Conservation (phyloP, 1,140 invertebrate genomes). For the Telenomus remus region DNA sequence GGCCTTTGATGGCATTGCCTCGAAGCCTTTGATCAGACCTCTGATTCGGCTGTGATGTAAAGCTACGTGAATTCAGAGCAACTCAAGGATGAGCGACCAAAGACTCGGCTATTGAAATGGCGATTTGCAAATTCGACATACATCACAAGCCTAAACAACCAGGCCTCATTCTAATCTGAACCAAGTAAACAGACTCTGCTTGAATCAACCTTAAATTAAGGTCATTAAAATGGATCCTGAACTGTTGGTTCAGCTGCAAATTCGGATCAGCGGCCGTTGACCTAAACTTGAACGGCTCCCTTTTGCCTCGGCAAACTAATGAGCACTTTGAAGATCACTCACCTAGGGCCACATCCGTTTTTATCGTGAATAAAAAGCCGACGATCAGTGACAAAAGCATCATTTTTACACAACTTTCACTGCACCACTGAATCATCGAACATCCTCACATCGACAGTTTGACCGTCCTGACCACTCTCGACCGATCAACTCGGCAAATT, state of each 20-base stretch:
- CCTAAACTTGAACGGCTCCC: constrained; percentile 2
- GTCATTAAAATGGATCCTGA: constrained; percentile 15
- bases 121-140: constrained; percentile 41
- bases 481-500: not conserved
- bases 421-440: constrained; percentile 51
- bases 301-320: constrained; percentile 10
- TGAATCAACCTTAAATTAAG: constrained; percentile 23
- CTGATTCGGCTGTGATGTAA: too few relatives aligned
- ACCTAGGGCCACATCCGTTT: constrained; percentile 49
- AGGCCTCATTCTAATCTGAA: constrained; percentile 34
- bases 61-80: not conserved
- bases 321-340: constrained; percentile 35
- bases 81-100: constrained; percentile 13
- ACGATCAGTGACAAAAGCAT: constrained; percentile 40
- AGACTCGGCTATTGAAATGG: constrained; percentile 39
- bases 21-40: not conserved
- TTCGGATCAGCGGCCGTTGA: not conserved
- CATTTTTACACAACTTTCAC: constrained; percentile 55
- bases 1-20: too few relatives aligned
- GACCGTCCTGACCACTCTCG: constrained; percentile 13
- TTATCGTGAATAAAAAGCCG: constrained; percentile 35
- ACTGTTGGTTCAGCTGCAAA: too few relatives aligned
- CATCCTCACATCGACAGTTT: constrained; percentile 27
- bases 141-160: constrained; percentile 25
- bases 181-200: constrained; percentile 25